Conservation (phyloP, 2,888 invertebrate species). For the Nycteola revayana region DNA sequence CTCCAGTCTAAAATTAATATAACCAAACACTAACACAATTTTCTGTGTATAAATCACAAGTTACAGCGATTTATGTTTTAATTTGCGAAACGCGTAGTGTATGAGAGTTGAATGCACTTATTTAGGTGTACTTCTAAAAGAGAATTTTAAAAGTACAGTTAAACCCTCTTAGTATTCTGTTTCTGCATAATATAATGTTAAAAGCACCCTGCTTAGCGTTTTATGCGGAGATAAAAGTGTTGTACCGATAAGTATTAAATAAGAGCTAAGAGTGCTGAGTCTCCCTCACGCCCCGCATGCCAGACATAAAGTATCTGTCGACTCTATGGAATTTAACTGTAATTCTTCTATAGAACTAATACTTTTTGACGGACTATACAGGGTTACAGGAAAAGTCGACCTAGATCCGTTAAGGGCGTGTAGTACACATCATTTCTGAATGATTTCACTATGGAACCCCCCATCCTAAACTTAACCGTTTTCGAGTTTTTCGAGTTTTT, state of each 20-base stretch:
- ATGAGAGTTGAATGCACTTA: constrained; percentile 17
- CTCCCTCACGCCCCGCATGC: constrained; percentile 35
- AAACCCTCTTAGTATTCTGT: constrained; percentile 37
- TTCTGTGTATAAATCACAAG: constrained; percentile 4
- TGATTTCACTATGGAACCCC: too few relatives aligned
- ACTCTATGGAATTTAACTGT: constrained; percentile 38
- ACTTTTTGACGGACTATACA: constrained; percentile 42
- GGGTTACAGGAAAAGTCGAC: too few relatives aligned
- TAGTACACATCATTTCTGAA: too few relatives aligned
- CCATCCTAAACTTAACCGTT: too few relatives aligned
- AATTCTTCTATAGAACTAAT: constrained; percentile 40
- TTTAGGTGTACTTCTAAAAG: constrained; percentile 21
- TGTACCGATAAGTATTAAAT: constrained; percentile 69
- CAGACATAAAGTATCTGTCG: constrained; percentile 48
- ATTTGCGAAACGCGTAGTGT: constrained; percentile 11
- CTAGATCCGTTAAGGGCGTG: too few relatives aligned
- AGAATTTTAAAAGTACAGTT: constrained; percentile 36
- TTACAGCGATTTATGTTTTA: constrained; percentile 7
- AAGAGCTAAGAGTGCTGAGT: constrained; percentile 47
- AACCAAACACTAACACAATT: too few relatives aligned
- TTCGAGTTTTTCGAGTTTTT: too few relatives aligned
- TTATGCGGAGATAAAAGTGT: constrained; percentile 65
- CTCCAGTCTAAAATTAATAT: too few relatives aligned
- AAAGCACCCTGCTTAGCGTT: constrained; percentile 60
- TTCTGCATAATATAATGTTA: constrained; percentile 55